Evolutionary conservation across 2,888 invertebrate genomes (phyloP).

Genomic region (Melanostoma scalare): DNA sequence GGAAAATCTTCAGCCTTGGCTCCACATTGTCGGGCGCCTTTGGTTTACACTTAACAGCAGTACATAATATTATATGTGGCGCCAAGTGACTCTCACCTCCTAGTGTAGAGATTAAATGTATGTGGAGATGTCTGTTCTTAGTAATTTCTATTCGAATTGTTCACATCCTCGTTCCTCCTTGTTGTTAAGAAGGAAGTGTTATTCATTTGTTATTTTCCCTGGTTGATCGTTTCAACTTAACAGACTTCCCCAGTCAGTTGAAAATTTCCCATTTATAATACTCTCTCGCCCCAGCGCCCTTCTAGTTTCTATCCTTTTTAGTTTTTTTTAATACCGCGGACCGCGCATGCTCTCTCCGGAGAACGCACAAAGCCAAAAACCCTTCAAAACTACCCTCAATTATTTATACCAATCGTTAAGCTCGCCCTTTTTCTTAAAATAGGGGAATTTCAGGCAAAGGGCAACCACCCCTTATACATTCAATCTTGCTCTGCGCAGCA

Average conservation of each 20-base stretch:
- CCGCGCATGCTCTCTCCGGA: constrained; percentile 59
- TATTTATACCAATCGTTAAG: constrained; percentile 61
- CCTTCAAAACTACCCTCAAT: constrained; percentile 53
- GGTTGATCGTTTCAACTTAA: constrained; percentile 54
- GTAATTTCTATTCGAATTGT: constrained; percentile 8
- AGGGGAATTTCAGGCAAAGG: constrained; percentile 27
- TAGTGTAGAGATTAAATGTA: constrained; percentile 18
- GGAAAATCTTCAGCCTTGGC: not conserved
- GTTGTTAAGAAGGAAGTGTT: constrained; percentile 27
- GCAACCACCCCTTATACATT: constrained; percentile 61
- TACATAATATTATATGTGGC: constrained; percentile 66
- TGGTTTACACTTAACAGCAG: constrained; percentile 28
- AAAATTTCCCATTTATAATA: constrained; percentile 32
- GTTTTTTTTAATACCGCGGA: constrained; percentile 31
- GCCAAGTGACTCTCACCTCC: constrained; percentile 64
- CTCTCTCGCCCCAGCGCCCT: constrained; percentile 4
- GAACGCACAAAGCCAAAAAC: not conserved
- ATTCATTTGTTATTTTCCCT: not conserved
- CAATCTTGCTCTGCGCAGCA: constrained; percentile 60
- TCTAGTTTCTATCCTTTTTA: not conserved
- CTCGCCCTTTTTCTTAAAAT: constrained; percentile 41
- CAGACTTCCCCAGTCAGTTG: constrained; percentile 28
- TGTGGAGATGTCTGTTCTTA: constrained; percentile 39
- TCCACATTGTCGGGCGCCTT: constrained; percentile 71
- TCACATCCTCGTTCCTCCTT: constrained; percentile 27